Base-by-base conservation (phyloP, 2,797 vertebrate genomes). In the Poeciliopsis gracilis region DNA sequence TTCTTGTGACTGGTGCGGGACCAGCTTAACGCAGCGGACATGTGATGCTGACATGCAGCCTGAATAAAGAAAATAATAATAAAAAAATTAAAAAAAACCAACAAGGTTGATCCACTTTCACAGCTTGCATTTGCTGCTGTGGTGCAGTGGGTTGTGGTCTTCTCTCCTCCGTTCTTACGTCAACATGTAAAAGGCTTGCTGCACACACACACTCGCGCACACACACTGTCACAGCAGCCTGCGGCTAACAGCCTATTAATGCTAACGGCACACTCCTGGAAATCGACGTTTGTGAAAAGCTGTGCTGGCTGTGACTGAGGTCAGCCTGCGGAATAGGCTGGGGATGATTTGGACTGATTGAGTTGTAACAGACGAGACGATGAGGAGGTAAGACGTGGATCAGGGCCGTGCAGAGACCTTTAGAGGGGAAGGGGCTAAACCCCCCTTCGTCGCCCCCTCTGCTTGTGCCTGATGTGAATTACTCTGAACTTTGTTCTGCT, bases 21-120 rank as follows among this genome's bases (percentile, higher is more conserved):
- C 82, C 84, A 79, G 86, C 90, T 89, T 90, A 89, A 88, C 78
- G 85, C 92, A 83, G 89, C 45, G 72, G 80, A 81, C 87, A 88
- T 90, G 91, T 92, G 90, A 91, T 74, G 85, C 87, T 91, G 81
- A 76, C 82, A 77, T 75, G 0, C 33, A n/a, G 63, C 78, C 89
- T 91, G 87, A 90, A 86, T 86, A 88, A 88, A 85, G n/a, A 36
- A 38, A 38, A 38, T 38, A 38, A 38, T 36, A 36, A 33, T 33
- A 33, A 3, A 33, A 3, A 33, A 33, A 33, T 2, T 33, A 33
- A 33, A 88, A 81, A 77, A 77, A 82, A 20, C 2, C 2, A n/a
- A 55, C 53, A 57, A 57, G 25, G 88, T 84, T 82, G 87, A 87
- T 90, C 88, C 86, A 90, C 79, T 90, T 89, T 81, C 79, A 77